phyloP scores from a whole-genome alignment of 2,888 invertebrate genomes.

The Conomelus anceps region DNA sequence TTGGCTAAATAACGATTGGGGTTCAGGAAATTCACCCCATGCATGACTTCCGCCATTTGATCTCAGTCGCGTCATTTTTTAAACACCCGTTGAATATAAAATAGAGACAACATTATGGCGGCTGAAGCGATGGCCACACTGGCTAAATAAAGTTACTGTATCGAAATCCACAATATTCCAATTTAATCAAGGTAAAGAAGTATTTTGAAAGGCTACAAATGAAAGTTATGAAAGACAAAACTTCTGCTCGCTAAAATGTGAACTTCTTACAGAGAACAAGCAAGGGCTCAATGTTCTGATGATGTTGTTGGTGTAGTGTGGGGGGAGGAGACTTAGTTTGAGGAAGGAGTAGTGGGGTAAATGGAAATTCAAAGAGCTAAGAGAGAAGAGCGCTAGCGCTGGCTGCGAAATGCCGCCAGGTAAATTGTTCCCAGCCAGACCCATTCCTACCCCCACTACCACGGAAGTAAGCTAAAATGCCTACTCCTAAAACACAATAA shows the following conservation, averaged over 20 bases:
- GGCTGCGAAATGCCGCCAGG: background rate
- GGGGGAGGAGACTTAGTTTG: background rate
- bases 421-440: background rate
- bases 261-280: background rate
- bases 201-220: background rate
- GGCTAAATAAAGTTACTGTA: too few species aligned
- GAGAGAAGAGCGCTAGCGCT: background rate
- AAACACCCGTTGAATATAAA: too few species aligned
- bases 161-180: background rate
- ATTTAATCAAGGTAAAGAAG: background rate
- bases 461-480: background rate
- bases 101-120: too few species aligned
- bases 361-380: background rate
- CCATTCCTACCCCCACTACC: background rate
- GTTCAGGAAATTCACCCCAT: too few species aligned
- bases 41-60: too few species aligned
- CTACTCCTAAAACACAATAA: background rate
- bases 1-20: too few species aligned
- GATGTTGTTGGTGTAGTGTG: background rate
- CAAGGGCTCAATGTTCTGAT: background rate
- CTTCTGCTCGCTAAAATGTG: background rate
- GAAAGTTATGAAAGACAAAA: background rate
- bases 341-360: background rate
- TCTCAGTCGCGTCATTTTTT: too few species aligned
- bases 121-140: too few species aligned